These are phyloP conservation scores for Agrochola circellaris DNA, from an alignment of 2,888 invertebrate species.

Conservation along the genomic window DNA sequence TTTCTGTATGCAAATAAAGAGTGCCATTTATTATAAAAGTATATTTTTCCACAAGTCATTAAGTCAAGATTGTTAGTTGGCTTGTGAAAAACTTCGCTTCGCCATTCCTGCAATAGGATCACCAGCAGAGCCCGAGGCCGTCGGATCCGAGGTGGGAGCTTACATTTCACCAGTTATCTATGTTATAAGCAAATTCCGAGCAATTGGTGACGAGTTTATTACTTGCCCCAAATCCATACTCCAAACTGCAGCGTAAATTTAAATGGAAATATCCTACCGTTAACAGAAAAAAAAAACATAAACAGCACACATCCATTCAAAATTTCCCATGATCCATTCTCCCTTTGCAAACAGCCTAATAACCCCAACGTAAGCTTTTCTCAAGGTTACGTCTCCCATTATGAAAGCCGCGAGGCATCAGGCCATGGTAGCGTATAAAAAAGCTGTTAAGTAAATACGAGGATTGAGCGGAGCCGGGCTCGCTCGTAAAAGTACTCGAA, in stretches of 20 bases:
- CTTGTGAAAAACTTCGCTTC: too few relatives aligned
- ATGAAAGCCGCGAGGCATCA: constrained; percentile 50
- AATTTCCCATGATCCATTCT: constrained; percentile 23
- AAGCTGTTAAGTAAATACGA: constrained; percentile 68
- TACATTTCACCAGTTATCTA: neutral
- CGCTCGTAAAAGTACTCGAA: constrained; percentile 58
- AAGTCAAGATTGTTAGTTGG: too few relatives aligned
- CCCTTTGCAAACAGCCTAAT: constrained; percentile 51
- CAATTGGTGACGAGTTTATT: too few relatives aligned
- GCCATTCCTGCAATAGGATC: too few relatives aligned
- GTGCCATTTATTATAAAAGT: too few relatives aligned
- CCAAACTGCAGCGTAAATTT: neutral
- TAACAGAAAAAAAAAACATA: constrained; percentile 13
- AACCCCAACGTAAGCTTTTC: constrained; percentile 47
- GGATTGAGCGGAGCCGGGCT: constrained; percentile 52
- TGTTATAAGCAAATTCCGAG: neutral
- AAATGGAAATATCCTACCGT: neutral
- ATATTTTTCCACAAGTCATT: too few relatives aligned
- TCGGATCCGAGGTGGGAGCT: too few relatives aligned
- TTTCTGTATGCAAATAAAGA: too few relatives aligned
- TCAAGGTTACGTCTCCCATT: constrained; percentile 60
- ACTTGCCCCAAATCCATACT: neutral
- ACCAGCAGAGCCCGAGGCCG: too few relatives aligned
- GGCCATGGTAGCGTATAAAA: constrained; percentile 63
- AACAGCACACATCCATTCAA: constrained; percentile 39